Evolutionary conservation across 2,797 vertebrate species (phyloP).

Genomic region (Otolemur crassicaudatus): DNA sequence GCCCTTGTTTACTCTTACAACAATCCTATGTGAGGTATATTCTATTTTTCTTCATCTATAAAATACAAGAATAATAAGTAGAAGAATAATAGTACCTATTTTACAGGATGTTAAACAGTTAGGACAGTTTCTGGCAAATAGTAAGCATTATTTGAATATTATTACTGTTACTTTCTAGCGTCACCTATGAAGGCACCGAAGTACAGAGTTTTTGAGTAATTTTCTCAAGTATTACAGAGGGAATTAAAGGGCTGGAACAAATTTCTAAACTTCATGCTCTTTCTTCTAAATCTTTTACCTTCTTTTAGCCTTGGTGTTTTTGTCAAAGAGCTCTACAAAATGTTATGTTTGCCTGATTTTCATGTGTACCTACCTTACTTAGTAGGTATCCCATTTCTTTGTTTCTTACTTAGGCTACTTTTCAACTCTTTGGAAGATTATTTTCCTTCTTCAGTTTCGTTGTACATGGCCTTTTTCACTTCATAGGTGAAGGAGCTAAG

Average conservation of each 20-base stretch:
- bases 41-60: conserved; percentile 32
- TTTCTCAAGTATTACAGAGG: not conserved
- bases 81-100: not conserved
- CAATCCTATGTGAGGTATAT: not conserved
- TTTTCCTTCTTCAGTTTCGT: conserved; percentile 42
- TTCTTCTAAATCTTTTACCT: conserved; percentile 23
- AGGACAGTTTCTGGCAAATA: not conserved
- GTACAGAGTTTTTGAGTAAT: not conserved
- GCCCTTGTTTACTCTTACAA: conserved; percentile 23
- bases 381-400: not conserved
- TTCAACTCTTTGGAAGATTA: conserved; percentile 43
- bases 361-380: not conserved
- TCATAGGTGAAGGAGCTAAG: not conserved
- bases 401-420: conserved; percentile 5
- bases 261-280: conserved; percentile 34
- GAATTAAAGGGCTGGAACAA: not conserved
- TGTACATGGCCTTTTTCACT: not conserved
- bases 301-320: not conserved
- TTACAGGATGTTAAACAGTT: not conserved
- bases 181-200: not conserved
- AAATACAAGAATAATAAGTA: not conserved
- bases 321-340: conserved; percentile 2
- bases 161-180: not conserved
- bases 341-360: conserved; percentile 26
- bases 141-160: not conserved